A percentile compares a stretch with the other conserved stretches of the same genome.
phyloP scores from a whole-genome alignment of 2,797 vertebrate genomes.

The Sebastes nivosus region DNA sequence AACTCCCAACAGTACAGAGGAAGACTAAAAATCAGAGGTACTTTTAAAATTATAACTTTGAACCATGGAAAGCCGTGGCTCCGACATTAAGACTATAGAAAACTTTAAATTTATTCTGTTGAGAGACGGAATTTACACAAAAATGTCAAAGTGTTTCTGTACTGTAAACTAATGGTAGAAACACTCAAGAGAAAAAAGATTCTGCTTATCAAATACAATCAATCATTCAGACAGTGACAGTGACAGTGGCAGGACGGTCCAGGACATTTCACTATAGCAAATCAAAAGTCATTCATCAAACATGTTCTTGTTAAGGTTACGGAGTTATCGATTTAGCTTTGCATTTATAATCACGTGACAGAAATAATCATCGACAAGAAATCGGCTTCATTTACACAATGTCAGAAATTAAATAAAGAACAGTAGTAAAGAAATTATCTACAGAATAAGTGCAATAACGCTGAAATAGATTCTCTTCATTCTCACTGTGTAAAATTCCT shows the following conservation, averaged over 20 bases:
- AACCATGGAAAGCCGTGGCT: background rate
- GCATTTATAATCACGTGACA: constrained; percentile 41
- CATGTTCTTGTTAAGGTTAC: constrained; percentile 4
- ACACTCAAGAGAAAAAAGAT: constrained; percentile 21
- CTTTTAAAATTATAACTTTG: background rate
- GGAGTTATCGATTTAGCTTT: constrained; percentile 47
- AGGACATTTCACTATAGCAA: constrained; percentile 21
- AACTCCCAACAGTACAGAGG: background rate
- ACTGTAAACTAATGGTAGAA: constrained; percentile 25
- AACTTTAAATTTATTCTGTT: constrained; percentile 15
- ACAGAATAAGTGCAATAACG: constrained; percentile 68
- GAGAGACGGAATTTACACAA: constrained; percentile 13
- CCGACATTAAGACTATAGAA: background rate
- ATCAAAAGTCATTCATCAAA: constrained; percentile 32
- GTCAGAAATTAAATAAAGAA: constrained; percentile 37
- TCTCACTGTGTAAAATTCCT: background rate
- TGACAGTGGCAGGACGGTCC: constrained; percentile 13
- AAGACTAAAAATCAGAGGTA: background rate
- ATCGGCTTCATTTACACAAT: constrained; percentile 57
- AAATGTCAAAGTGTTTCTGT: background rate
- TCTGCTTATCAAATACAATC: constrained; percentile 20
- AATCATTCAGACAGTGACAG: constrained; percentile 23
- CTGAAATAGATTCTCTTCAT: constrained; percentile 8
- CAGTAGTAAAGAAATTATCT: constrained; percentile 35
- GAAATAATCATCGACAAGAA: constrained; percentile 41